phyloP scores from a whole-genome alignment of 2,113 vertebrate genomes.

The Nibea coibor region DNA sequence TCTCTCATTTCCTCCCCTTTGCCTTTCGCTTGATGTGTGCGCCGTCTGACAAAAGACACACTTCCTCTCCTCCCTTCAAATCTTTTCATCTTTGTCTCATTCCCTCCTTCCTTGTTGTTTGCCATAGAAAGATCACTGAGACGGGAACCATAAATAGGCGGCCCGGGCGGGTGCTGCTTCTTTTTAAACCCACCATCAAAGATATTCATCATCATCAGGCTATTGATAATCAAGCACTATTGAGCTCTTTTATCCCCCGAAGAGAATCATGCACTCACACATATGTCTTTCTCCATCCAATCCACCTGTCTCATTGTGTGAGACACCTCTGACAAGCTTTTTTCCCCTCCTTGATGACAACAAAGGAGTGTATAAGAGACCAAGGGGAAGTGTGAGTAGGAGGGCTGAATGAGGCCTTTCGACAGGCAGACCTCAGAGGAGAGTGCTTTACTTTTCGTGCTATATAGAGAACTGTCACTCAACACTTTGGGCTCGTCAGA shows the following conservation, averaged over 20 bases:
- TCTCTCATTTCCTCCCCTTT: conserved; percentile 64
- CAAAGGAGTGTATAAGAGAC: conserved; percentile 49
- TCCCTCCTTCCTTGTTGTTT: conserved; percentile 70
- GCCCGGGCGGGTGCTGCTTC: conserved; percentile 56
- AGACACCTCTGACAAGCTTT: conserved; percentile 64
- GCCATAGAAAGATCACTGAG: conserved; percentile 69
- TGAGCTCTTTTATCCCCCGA: conserved; percentile 78
- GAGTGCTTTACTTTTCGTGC: conserved; percentile 34
- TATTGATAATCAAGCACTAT: conserved; percentile 82
- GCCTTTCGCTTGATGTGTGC: conserved; percentile 54
- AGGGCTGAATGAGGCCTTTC: conserved; percentile 41
- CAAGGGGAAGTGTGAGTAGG: conserved; percentile 16
- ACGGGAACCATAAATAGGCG: conserved; percentile 73
- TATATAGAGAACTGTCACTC: conserved; percentile 55
- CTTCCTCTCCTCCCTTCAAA: conserved; percentile 66
- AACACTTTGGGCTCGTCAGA: conserved; percentile 39
- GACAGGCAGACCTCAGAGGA: conserved; percentile 48
- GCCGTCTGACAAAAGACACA: conserved; percentile 65
- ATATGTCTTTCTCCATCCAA: conserved; percentile 65
- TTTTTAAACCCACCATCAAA: conserved; percentile 78
- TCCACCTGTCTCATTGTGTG: conserved; percentile 78
- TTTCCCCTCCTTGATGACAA: conserved; percentile 40
- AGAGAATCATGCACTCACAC: conserved; percentile 51
- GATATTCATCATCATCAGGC: conserved; percentile 67
- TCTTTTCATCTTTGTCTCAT: conserved; percentile 77